phyloP scores from a whole-genome alignment of 2,888 invertebrate genomes.

The Rapana venosa region DNA sequence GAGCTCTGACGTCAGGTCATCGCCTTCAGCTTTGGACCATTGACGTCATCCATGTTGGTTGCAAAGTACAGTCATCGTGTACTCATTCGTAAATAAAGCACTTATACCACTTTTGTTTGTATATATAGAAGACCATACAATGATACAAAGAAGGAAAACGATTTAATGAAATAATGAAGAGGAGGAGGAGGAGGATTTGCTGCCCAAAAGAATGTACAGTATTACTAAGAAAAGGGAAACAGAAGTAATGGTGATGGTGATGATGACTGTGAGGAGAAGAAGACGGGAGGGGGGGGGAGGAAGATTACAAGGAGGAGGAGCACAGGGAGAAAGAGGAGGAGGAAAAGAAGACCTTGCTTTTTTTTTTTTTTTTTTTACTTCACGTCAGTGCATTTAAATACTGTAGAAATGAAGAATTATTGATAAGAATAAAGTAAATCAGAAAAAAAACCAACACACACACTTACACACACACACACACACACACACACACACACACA shows the following conservation, averaged over 20 bases:
- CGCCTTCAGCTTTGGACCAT: not conserved
- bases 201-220: too few species aligned
- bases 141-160: too few species aligned
- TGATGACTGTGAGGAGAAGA: not conserved
- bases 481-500: too few species aligned
- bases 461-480: too few species aligned
- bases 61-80: not conserved
- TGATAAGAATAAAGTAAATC: not conserved
- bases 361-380: too few species aligned
- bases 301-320: conserved; percentile 9
- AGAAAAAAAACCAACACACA: not conserved
- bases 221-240: not conserved
- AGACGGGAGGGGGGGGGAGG: not conserved
- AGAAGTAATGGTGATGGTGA: not conserved
- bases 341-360: too few species aligned
- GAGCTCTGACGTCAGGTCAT: not conserved
- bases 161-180: too few species aligned
- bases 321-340: not conserved
- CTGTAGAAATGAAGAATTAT: not conserved
- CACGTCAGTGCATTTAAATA: not conserved
- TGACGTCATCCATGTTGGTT: not conserved
- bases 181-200: too few species aligned
- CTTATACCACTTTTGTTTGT: too few species aligned
- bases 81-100: not conserved
- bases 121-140: too few species aligned